These are phyloP conservation scores for Hassar affinis DNA, from an alignment of 2,113 vertebrate species.

Conservation along the genomic window DNA sequence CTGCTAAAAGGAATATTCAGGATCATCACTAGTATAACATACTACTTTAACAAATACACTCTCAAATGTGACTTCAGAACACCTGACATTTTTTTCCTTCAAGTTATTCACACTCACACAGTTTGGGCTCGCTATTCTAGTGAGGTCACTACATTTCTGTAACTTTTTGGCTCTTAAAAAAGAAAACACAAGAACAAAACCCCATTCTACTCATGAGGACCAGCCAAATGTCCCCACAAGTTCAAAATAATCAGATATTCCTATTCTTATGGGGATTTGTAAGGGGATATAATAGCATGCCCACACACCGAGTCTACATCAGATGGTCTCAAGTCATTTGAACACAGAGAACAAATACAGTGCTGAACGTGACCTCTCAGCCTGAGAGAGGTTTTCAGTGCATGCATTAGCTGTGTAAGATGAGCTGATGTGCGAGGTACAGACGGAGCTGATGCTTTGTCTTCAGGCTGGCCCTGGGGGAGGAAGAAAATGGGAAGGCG, in stretches of 20 bases:
- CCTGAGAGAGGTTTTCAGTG: constrained; percentile 40
- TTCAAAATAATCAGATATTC: too few relatives aligned
- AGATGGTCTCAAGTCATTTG: not conserved
- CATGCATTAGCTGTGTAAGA: constrained; percentile 47
- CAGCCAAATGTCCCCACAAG: too few relatives aligned
- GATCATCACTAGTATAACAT: not conserved
- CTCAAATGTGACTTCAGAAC: not conserved
- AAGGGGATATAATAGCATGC: too few relatives aligned
- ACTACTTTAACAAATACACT: too few relatives aligned
- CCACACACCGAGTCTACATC: not conserved
- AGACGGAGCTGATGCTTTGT: constrained; percentile 41
- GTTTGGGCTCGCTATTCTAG: too few relatives aligned
- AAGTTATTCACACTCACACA: not conserved
- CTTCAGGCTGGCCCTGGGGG: constrained; percentile 1
- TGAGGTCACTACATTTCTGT: too few relatives aligned
- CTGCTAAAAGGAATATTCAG: not conserved
- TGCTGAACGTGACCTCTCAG: constrained; percentile 48
- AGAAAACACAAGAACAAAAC: too few relatives aligned
- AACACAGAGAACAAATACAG: not conserved
- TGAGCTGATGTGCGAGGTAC: constrained; percentile 50
- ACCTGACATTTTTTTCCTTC: not conserved
- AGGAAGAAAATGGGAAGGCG: constrained; percentile 25
- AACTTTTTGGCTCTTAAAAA: too few relatives aligned
- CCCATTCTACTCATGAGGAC: too few relatives aligned
- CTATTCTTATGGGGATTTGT: too few relatives aligned